Evolutionary conservation across 2,113 vertebrate species (phyloP).

Genomic region (Percopsis transmontana): DNA sequence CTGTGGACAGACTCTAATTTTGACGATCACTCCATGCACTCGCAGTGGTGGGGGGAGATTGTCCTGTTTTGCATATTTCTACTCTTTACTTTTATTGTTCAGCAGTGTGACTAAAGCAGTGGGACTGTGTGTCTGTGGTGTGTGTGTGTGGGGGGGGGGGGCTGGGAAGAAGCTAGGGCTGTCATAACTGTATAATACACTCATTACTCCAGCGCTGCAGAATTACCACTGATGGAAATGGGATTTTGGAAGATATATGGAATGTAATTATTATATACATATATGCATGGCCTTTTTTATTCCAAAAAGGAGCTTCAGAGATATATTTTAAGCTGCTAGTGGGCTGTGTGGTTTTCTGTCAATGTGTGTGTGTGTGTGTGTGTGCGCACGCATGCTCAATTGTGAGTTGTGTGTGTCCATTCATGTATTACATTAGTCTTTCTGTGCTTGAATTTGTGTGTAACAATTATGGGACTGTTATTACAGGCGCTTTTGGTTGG

Average conservation of each 20-base stretch:
- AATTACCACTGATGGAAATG: slow-evolving; percentile 80
- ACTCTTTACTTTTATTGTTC: slow-evolving; percentile 68
- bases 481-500: slow-evolving; percentile 5
- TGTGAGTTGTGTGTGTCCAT: background rate
- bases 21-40: slow-evolving; percentile 39
- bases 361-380: slow-evolving; percentile 12
- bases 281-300: slow-evolving; percentile 73
- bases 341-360: slow-evolving; percentile 12
- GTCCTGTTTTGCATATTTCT: slow-evolving; percentile 65
- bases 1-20: background rate
- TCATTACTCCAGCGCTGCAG: slow-evolving; percentile 75
- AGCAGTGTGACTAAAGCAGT: slow-evolving; percentile 55
- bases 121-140: slow-evolving; percentile 14
- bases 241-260: slow-evolving; percentile 79
- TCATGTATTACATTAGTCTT: background rate
- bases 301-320: slow-evolving; percentile 51
- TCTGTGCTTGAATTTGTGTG: slow-evolving; percentile 10
- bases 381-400: background rate
- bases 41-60: slow-evolving; percentile 50
- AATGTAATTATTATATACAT: slow-evolving; percentile 81
- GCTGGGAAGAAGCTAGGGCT: slow-evolving; percentile 57
- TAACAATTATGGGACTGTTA: slow-evolving; percentile 12
- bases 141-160: slow-evolving; percentile 17
- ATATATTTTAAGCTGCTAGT: slow-evolving; percentile 49
- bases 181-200: slow-evolving; percentile 78